A percentile compares a stretch with the other conserved stretches of the same genome.
These are phyloP conservation scores for Orchestia grillus DNA, from an alignment of 1,140 invertebrate species.

Conservation along the genomic window DNA sequence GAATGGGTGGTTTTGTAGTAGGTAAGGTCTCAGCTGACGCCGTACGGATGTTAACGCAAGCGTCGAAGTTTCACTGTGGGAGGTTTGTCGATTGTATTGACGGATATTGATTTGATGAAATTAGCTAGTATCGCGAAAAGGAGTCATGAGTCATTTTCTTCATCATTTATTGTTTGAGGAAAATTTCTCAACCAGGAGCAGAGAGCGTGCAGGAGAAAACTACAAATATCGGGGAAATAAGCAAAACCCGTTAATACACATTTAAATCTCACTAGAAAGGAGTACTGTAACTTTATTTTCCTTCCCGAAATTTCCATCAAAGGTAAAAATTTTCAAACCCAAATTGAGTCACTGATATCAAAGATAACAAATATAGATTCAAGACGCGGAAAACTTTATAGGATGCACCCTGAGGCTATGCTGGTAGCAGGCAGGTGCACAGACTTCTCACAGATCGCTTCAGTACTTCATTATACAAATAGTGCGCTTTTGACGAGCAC, in stretches of 20 bases:
- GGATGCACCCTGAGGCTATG: too few species aligned
- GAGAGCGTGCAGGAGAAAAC: background rate
- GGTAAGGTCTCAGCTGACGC: background rate
- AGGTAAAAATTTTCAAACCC: too few species aligned
- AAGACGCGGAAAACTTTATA: too few species aligned
- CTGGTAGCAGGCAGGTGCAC: too few species aligned
- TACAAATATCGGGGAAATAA: background rate
- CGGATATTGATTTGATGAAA: too few species aligned
- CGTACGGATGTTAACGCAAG: background rate
- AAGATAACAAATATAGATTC: too few species aligned
- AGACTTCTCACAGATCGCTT: too few species aligned
- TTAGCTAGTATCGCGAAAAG: background rate
- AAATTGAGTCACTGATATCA: too few species aligned
- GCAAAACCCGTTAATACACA: too few species aligned
- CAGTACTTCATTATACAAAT: too few species aligned
- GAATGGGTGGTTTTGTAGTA: background rate
- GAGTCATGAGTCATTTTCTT: background rate
- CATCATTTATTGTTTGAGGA: background rate
- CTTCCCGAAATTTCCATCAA: too few species aligned
- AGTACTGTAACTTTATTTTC: background rate
- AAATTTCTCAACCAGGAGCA: background rate
- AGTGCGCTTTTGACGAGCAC: too few species aligned
- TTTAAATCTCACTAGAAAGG: background rate
- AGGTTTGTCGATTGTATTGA: background rate
- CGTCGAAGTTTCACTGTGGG: background rate